These are phyloP conservation scores for Drosophila birchii DNA, from an alignment of 2,888 invertebrate species.

Conservation along the genomic window DNA sequence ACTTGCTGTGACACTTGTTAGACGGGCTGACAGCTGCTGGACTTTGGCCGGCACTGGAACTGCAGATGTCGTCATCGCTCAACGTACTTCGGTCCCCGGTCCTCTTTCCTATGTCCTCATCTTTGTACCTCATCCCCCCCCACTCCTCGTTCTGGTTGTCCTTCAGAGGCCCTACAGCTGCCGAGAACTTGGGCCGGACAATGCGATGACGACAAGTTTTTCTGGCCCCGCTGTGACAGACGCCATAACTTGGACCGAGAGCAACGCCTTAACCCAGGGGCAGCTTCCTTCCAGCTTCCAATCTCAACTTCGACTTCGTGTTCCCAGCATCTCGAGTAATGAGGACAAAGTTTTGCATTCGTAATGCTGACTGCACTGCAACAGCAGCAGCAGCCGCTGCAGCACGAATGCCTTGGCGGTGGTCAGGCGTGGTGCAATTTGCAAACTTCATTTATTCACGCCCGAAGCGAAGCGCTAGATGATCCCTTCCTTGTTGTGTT, in stretches of 20 bases:
- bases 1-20: conserved; percentile 81
- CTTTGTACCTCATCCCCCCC: conserved; percentile 3
- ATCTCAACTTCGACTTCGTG: conserved; percentile 11
- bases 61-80: conserved; percentile 72
- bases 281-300: conserved; percentile 32
- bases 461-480: conserved; percentile 69
- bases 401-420: conserved; percentile 57
- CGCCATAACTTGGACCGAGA: conserved; percentile 76
- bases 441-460: conserved; percentile 81
- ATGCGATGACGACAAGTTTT: conserved; percentile 60
- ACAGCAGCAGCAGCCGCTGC: conserved; percentile 18
- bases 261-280: conserved; percentile 76
- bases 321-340: conserved; percentile 62
- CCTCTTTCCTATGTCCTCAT: background rate
- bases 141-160: conserved; percentile 67
- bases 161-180: conserved; percentile 65
- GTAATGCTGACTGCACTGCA: conserved; percentile 61
- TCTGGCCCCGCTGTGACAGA: conserved; percentile 75
- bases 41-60: conserved; percentile 53
- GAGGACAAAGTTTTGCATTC: conserved; percentile 81
- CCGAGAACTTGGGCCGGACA: conserved; percentile 68
- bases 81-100: background rate
- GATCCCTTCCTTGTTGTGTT: conserved; percentile 64
- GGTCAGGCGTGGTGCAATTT: conserved; percentile 81
- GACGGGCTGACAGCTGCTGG: conserved; percentile 79